These are phyloP conservation scores for Dromaius novaehollandiae DNA, from an alignment of 2,113 vertebrate genomes.

Conservation along the genomic window DNA sequence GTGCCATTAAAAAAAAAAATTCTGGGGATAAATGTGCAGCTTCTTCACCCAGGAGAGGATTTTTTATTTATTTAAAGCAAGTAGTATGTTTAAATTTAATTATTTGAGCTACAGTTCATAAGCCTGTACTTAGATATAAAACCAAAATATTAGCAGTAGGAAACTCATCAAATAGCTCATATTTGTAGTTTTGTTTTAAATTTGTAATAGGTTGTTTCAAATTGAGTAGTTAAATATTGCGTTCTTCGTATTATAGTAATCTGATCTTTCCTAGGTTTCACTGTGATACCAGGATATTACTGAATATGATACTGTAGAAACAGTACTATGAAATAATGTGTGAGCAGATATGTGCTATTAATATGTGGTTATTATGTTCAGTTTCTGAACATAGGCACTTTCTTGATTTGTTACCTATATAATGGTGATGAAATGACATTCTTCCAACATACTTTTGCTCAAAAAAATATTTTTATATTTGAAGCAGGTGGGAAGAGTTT, in stretches of 20 bases:
- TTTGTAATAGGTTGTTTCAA: background rate
- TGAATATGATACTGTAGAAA: background rate
- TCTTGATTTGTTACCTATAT: background rate
- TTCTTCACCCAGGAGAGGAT: background rate
- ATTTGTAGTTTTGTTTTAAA: background rate
- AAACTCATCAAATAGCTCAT: background rate
- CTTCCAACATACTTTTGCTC: background rate
- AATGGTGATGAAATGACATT: background rate
- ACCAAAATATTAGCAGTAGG: background rate
- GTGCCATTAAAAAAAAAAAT: background rate
- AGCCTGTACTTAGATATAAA: background rate
- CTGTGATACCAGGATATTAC: background rate
- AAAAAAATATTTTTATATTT: background rate
- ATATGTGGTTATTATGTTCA: background rate
- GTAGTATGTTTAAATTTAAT: background rate
- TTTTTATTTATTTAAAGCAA: background rate
- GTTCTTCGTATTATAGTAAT: background rate
- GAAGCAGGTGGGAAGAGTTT: background rate
- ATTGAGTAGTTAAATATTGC: background rate
- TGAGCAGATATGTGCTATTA: background rate
- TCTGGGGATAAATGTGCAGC: background rate
- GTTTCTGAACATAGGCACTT: background rate
- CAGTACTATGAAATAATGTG: background rate
- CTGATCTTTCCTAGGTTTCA: background rate
- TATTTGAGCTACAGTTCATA: background rate